Evolutionary conservation across 2,888 invertebrate species (phyloP), one percentile per base, ranked within the genome.

Genomic region (Stictocephala bisonia): DNA sequence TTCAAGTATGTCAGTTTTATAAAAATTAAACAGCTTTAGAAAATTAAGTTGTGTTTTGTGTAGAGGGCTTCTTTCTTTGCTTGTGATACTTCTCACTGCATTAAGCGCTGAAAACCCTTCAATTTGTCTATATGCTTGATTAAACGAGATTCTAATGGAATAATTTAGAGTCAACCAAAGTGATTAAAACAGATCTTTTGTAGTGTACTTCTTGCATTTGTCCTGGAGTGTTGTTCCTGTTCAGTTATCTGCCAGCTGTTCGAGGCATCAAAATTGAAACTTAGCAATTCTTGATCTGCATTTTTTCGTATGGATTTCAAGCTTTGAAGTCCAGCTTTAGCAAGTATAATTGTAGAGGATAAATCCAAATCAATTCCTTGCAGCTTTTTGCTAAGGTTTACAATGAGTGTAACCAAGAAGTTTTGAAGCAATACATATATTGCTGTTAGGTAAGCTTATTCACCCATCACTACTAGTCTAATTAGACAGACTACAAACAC

Each of bases 281-380:
- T 1, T 13, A 40, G 22, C 18, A 66, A 66, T 41, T 66, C 66
- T 40, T 40, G 6, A 41, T 66, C 66, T 4, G 13, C 24, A 20
- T 66, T 40, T 66, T 66, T 24, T 66, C 66, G 40, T 6, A 66
- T 1, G 4, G 9, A 20, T 22, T 66, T 66, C 22, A 66, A 22
- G 2, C 66, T 41, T 41, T 22, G n/a, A n/a, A 66, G 35, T 20
- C 18, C 44, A 40, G 11, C 2, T 2, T 66, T 41, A 66, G 66
- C 66, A 41, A 41, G n/a, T 7, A 11, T 20, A 1, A 66, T 20
- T 20, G 66, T 20, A 4, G 66, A 6, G 2, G 4, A 20, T 3
- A 66, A 18, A 41, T 66, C 66, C 7, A 18, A 3, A 22, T 66
- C 66, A 22, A 1, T 66, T 18, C 6, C 2, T 13, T 66, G 58